Evolutionary conservation across 2,113 vertebrate species (phyloP), one percentile per base, ranked within the genome.

Genomic region (Aepyceros melampus): DNA sequence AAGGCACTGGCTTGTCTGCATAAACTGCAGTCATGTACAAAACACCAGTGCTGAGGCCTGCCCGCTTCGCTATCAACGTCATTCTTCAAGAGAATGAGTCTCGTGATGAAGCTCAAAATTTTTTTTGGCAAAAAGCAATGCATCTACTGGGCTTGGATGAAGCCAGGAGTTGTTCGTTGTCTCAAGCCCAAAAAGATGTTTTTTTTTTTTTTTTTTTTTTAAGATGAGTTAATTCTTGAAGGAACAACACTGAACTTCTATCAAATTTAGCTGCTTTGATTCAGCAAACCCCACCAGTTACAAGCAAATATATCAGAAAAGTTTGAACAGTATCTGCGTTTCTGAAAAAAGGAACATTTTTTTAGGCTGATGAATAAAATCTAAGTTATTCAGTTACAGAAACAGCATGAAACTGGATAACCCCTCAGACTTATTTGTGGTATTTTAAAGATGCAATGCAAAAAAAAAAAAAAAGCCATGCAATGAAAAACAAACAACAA

Each of bases 51-150:
- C 40, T 14, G 25, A 0, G 15, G n/a, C 53, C 25, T 31, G n/a
- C 45, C 11, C 3, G 1, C 33, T 40, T 88, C 3, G 0, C 6
- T n/a, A 40, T 40, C 47, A 71, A 31, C 0, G 1, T 21, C 3
- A 36, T 40, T 71, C n/a, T 53, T 31, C 25, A 27, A 33, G 10
- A 71, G 64, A 81, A 53, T 53, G 1, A 33, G 19, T 25, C 33
- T 53, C 7, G 2, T 5, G 13, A 16, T 55, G 81, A 76, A 89
- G 43, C 53, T 29, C 36, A 89, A 31, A 55, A 33, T 55, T 21
- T 55, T 25, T 25, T 76, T 33, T 29, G 87, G 27, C 27, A 89
- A 55, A 89, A 71, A 31, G 21, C n/a, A 76, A 10, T 43, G 31
- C 12, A 43, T 55, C 11, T 53, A 23, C 67, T 43, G 67, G 27